Base-by-base conservation (phyloP, 2,113 vertebrate genomes). In the Scatophagus argus region DNA sequence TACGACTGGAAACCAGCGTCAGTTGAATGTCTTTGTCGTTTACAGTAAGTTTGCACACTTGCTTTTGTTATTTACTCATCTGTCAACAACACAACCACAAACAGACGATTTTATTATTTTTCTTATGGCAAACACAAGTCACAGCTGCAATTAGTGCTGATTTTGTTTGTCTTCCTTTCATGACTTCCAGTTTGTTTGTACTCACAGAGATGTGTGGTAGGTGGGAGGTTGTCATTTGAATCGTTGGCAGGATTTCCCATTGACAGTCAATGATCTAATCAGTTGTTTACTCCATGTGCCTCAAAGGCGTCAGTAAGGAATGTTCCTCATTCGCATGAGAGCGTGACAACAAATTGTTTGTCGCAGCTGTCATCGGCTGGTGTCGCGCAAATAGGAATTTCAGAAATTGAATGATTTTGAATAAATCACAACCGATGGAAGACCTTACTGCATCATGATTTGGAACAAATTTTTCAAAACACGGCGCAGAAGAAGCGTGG, bases 121-220 rank as follows among this genome's bases (percentile, higher is more conserved):
- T 71, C 31, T 58, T 10, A 11, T 27, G 14, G 17, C 12, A 70
- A 82, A 62, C 64, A 68, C 54, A 77, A 75, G 36, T 32, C 55
- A 70, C 63, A 58, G 56, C 46, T 43, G 83, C 62, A 90, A 89
- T 92, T 73, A 87, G 80, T 8, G 21, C 80, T 85, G 66, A 88
- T 92, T 90, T 91, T 91, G 88, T 93, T 92, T 93, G 87, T 79
- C 87, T 91, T 93, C 80, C 86, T 91, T 54, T 68, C 67, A 63
- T 69, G 17, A 65, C 60, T 51, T 84, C 72, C 72, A 31, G 63
- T 74, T 62, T 86, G 77, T 85, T 76, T 87, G 76, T 56, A 68
- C 55, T 67, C 62, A 74, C 61, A 51, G 61, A 77, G 72, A 79
- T 80, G 82, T 87, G 70, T 90, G 74, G 74, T 71, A 68, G 67